Evolutionary conservation across 1,140 invertebrate species (phyloP).

Genomic region (Drosophila ohnishii): DNA sequence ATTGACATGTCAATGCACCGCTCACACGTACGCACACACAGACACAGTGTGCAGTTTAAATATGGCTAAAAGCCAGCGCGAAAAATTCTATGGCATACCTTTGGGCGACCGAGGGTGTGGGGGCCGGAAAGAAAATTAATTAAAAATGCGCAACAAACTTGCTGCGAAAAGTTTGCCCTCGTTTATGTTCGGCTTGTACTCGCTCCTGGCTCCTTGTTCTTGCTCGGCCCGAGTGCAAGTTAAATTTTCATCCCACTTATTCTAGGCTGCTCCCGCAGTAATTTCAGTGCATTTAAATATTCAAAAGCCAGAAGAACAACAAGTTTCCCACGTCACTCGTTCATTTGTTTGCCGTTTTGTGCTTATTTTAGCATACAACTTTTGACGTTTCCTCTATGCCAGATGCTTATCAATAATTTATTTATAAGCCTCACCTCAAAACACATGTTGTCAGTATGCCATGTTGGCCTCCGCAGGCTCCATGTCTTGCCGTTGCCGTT

Average conservation of each 20-base stretch:
- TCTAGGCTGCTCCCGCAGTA: conserved; percentile 36
- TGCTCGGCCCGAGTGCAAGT: conserved; percentile 43
- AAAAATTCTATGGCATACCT: conserved; percentile 46
- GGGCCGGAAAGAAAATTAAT: conserved; percentile 56
- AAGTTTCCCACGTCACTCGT: conserved; percentile 30
- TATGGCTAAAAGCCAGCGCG: conserved; percentile 50
- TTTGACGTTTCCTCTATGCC: conserved; percentile 80
- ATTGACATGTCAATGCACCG: conserved; percentile 72
- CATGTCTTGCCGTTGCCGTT: not conserved
- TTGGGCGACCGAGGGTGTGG: conserved; percentile 4
- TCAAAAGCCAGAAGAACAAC: conserved; percentile 60
- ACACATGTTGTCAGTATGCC: conserved; percentile 78
- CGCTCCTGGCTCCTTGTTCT: conserved; percentile 15
- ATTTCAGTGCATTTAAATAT: conserved; percentile 73
- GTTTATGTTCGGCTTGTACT: conserved; percentile 29
- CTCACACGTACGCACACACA: conserved; percentile 2
- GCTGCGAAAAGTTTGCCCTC: conserved; percentile 45
- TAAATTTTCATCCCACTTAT: conserved; percentile 48
- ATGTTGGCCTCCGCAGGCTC: conserved; percentile 42
- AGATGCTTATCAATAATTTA: conserved; percentile 82
- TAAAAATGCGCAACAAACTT: conserved; percentile 67
- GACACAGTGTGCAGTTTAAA: conserved; percentile 33
- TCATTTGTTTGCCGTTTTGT: conserved; percentile 48
- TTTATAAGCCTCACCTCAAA: conserved; percentile 81
- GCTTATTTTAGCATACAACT: conserved; percentile 78